These are phyloP conservation scores for Melieria omissa DNA, from an alignment of 2,888 invertebrate species.

Conservation along the genomic window DNA sequence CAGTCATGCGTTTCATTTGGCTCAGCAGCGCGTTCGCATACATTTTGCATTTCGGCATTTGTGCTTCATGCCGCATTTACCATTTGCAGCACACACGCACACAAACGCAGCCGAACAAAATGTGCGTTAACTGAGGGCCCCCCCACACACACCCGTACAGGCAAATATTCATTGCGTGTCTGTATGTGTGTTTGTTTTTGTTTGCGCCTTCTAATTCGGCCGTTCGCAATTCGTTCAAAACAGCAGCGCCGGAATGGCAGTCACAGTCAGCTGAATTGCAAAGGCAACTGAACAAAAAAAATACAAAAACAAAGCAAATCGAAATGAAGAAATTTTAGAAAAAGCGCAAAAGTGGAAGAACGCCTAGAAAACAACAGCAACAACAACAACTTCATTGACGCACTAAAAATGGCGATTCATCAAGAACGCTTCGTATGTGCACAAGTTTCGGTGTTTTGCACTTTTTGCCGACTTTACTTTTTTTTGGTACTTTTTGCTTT, in stretches of 20 bases:
- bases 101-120: no score
- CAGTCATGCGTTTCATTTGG: constrained; percentile 3
- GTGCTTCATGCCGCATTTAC: neutral
- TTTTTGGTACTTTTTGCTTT: neutral
- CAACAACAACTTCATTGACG: constrained; percentile 26
- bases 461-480: neutral
- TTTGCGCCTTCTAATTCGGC: constrained; percentile 13
- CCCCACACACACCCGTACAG: neutral
- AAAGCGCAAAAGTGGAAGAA: constrained; percentile 11
- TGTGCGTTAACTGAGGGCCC: no score
- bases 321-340: constrained; percentile 9
- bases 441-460: neutral
- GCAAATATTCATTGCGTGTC: neutral
- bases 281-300: neutral
- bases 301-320: neutral
- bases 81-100: no score
- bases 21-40: neutral
- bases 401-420: constrained; percentile 42
- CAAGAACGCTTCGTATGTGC: constrained; percentile 17
- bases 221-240: constrained; percentile 9
- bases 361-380: constrained; percentile 19
- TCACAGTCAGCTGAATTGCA: constrained; percentile 5
- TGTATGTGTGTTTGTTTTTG: constrained; percentile 3
- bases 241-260: neutral
- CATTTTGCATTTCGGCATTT: neutral